Percentiles rank a stretch among this genome's conserved stretches.
Conservation (phyloP, 1,140 invertebrate genomes). For the Drosophila cardini region DNA sequence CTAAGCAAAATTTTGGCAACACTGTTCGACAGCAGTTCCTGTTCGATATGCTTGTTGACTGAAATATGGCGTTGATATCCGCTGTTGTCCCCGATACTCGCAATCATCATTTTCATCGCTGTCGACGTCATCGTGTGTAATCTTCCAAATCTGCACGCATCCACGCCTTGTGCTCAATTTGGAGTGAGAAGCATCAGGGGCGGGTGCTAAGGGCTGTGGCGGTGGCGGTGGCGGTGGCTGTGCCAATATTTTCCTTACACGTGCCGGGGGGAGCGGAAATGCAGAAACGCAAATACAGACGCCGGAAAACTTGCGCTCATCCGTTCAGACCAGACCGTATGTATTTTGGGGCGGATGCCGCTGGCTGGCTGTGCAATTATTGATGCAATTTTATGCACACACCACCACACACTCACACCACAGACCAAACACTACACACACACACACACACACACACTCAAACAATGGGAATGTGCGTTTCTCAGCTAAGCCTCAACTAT, state of each 20-base stretch:
- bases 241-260: constrained; percentile 67
- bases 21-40: background rate
- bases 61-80: constrained; percentile 31
- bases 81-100: background rate
- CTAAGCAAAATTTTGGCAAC: too few relatives aligned
- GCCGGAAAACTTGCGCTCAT: constrained; percentile 49
- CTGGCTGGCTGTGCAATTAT: constrained; percentile 69
- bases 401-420: constrained; percentile 3
- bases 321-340: constrained; percentile 9
- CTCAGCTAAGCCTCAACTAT: constrained; percentile 28
- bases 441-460: background rate
- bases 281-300: constrained; percentile 54
- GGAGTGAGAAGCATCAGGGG: background rate
- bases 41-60: constrained; percentile 9
- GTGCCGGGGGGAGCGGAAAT: constrained; percentile 61
- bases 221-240: constrained; percentile 40
- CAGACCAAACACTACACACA: constrained; percentile 7
- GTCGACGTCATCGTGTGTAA: constrained; percentile 11
- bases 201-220: constrained; percentile 6
- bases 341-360: constrained; percentile 55
- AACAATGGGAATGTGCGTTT: constrained; percentile 37
- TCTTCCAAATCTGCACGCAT: constrained; percentile 30
- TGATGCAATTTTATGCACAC: constrained; percentile 61
- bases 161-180: constrained; percentile 6
- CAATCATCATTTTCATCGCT: constrained; percentile 6